Evolutionary conservation across 2,888 invertebrate genomes (phyloP), one percentile per base, ranked within the genome.

Genomic region (Ormyrus rosae): DNA sequence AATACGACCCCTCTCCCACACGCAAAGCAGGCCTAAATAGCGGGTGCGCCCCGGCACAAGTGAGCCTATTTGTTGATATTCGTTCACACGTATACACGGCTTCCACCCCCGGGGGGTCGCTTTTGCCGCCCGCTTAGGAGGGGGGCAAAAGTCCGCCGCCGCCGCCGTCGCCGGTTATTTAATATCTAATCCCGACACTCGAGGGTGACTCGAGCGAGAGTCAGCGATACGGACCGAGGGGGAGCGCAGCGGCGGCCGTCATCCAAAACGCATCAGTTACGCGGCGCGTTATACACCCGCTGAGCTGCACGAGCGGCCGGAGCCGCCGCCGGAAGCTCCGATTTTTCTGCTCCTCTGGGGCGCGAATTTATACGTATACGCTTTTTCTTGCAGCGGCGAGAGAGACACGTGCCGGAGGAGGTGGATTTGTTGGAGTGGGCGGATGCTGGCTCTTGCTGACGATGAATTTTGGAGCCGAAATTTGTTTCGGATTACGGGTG

Each of bases 111-210:
- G 45, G 53, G 56, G 71, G 71, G 78, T 51, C 46, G 82, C 19
- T 19, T 19, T 19, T 19, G 19, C 19, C 19, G 19, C 19, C 19
- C 19, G 19, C 19, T 19, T 19, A 19, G 19, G 67, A 68, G 72
- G 13, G 58, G 63, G 51, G 73, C n/a, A 50, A 75, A 83, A 80
- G 82, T 83, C 19, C 19, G 19, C 19, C 19, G 0, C 19, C 19
- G 19, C 19, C 19, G 19, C 19, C 83, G 86, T 84, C 85, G 86
- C 88, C 87, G 89, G 89, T 90, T 89, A 90, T 90, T 90, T 90
- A 89, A 90, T 90, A 89, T 89, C 85, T 89, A 90, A 90, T 89
- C 89, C 89, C 78, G 84, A 82, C 85, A 87, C 87, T 88, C 86
- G 86, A 88, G 88, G 88, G 86, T 84, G 85, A 84, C 86, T 85